Percentiles rank a stretch among this genome's conserved stretches.
Evolutionary conservation across 2,797 vertebrate genomes (phyloP).

Genomic region (Neosalanx taihuensis): DNA sequence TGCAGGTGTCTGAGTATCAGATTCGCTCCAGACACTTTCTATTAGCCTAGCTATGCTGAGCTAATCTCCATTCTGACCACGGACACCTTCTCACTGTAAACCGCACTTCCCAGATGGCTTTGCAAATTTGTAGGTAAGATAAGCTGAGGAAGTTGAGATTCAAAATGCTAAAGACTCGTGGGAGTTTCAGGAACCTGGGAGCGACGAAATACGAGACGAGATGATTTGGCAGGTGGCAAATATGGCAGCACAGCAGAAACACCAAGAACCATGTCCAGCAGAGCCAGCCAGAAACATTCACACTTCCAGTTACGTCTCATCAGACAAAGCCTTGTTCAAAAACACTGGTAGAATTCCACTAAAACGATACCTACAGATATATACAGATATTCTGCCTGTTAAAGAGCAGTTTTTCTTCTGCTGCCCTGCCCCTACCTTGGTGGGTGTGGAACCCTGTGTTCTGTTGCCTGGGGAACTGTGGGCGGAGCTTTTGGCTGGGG

Average conservation of each 20-base stretch:
- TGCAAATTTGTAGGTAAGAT: not conserved
- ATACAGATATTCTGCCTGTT: not conserved
- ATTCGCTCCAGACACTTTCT: not conserved
- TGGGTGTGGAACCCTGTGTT: slow-evolving; percentile 78
- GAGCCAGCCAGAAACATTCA: not conserved
- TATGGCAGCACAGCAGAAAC: not conserved
- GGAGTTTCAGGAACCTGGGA: not conserved
- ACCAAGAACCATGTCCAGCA: not conserved
- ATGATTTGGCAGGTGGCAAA: too few relatives aligned
- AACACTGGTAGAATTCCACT: not conserved
- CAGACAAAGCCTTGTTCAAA: not conserved
- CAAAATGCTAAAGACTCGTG: too few relatives aligned
- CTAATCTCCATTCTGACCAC: not conserved
- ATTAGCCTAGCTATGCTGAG: not conserved
- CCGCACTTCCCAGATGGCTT: not conserved
- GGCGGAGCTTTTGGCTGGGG: slow-evolving; percentile 76
- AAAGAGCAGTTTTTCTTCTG: too few relatives aligned
- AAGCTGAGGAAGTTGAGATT: too few relatives aligned
- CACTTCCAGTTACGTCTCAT: too few relatives aligned
- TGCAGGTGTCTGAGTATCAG: not conserved
- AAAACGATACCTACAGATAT: not conserved
- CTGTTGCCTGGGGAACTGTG: slow-evolving; percentile 81
- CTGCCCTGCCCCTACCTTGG: slow-evolving; percentile 75
- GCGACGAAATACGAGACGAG: too few relatives aligned
- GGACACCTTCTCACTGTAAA: not conserved